These are phyloP conservation scores for Acanthisitta chloris DNA, from an alignment of 2,113 vertebrate species.

Conservation along the genomic window DNA sequence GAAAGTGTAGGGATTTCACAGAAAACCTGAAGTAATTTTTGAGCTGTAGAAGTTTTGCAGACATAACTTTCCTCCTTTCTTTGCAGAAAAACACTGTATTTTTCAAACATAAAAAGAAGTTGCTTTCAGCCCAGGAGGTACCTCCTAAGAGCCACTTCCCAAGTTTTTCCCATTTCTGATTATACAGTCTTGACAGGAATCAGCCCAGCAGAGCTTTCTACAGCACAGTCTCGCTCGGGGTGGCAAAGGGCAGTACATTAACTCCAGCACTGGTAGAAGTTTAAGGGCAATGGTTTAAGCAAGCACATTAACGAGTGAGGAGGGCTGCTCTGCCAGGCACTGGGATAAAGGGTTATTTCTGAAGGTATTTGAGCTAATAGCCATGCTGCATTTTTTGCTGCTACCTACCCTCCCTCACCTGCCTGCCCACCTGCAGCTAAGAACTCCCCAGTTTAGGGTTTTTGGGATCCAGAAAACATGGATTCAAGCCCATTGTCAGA, in stretches of 20 bases:
- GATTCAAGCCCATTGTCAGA: not conserved
- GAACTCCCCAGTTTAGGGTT: not conserved
- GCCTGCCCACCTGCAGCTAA: not conserved
- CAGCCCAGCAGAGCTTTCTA: not conserved
- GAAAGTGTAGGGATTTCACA: not conserved
- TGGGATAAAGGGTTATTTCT: not conserved
- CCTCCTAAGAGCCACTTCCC: not conserved
- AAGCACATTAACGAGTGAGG: not conserved
- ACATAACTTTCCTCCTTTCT: not conserved
- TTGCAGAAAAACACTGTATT: not conserved
- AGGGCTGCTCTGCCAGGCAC: not conserved
- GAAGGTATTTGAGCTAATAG: not conserved
- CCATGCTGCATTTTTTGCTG: not conserved
- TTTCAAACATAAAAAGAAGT: constrained; percentile 20
- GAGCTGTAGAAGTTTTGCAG: constrained; percentile 24
- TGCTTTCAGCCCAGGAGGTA: not conserved
- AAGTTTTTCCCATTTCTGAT: constrained; percentile 17
- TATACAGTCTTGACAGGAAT: not conserved
- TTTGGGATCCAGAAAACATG: not conserved
- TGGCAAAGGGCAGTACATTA: constrained; percentile 39
- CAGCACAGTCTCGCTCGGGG: not conserved
- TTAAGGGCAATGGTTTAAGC: not conserved
- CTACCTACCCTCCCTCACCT: not conserved
- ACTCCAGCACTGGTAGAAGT: not conserved
- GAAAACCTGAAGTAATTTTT: constrained; percentile 5